Evolutionary conservation across 92 coral and sea anemone genomes (phyloP), one percentile per base, ranked within the genome.

Genomic region (Chrysogorgia sp.): DNA sequence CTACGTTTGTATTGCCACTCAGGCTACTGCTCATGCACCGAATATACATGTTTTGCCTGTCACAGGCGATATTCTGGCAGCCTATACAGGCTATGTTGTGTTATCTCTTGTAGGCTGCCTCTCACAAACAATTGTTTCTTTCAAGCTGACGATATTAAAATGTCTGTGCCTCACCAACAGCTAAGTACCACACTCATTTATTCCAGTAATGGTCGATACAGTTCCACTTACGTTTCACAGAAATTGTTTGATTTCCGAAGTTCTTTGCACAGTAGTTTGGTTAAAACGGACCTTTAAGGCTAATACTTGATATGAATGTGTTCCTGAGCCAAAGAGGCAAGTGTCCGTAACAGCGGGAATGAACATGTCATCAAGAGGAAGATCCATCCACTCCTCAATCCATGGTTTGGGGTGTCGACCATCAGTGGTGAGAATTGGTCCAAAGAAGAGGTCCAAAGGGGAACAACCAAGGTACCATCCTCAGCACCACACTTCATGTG

Each of bases 291-390:
- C 19, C 33, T 60, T 60, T 4, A 60, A 19, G 4, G 67, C 67
- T 30, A 60, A n/a, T 2, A 60, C 67, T 14, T 32, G 67, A 32
- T 60, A 60, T 4, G 37, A 30, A 7, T 9, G 67, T 3, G 37
- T 22, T 6, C 34, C 67, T 3, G 23, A 13, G 7, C 68, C 68
- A 67, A 34, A 67, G 10, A 68, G 33, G 52, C 10, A 57, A 35
- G 79, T 2, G n/a, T 67, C 31, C 40, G 22, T 19, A 10, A 28
- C 76, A 34, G 50, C 79, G 14, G 71, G 85, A 30, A 69, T 32
- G 28, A 81, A 69, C 53, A 41, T 81, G 25, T 81, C 71, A n/a
- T 81, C 61, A 3, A 52, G 58, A 14, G 79, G 79, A 53, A 81
- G 35, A 35, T 69, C 71, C 56, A 69, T 0, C 74, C 74, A 67